Evolutionary conservation across 2,113 vertebrate genomes (phyloP), one percentile per base, ranked within the genome.

Genomic region (Gobiocypris rarus): DNA sequence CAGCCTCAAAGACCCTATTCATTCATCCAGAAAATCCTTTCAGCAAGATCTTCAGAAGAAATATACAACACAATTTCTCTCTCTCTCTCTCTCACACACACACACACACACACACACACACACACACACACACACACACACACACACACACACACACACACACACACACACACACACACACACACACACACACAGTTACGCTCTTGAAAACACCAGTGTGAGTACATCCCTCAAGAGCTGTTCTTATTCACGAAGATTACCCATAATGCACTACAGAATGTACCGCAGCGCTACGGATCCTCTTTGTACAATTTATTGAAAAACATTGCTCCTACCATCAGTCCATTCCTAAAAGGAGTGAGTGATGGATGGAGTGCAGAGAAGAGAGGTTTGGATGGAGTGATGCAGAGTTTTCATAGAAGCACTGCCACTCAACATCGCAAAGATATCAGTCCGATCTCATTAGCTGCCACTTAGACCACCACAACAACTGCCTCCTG

Each of bases 391-490:
- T 71, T 74, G 58, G 76, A 83, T 10, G 43, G 15, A 85, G 41
- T 54, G 71, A 74, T 71, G 65, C 6, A 85, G 54, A 50, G 58
- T 76, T 71, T 86, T 84, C 82, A 85, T 82, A 70, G 84, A 41
- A 34, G 73, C 79, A 59, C 41, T 81, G 43, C 41, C 74, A 75
- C 81, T 88, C 84, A 58, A 61, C 84, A 87, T 84, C 41, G 63
- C 65, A 76, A 61, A 85, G 56, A 81, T 14, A 38, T 76, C 76
- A 71, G 82, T 65, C 87, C 58, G 82, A 86, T 84, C 82, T 88
- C 77, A 86, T 86, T 88, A 88, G 77, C 80, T 74, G 80, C 77
- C 76, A 86, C 77, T 88, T 84, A 86, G 87, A 84, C 52, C 31
- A 82, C 41, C 82, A 88, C 73, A 84, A 84, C 82, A 84, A 70